Base-by-base conservation (phyloP, 2,888 invertebrate species). In the Drosophila mettleri region DNA sequence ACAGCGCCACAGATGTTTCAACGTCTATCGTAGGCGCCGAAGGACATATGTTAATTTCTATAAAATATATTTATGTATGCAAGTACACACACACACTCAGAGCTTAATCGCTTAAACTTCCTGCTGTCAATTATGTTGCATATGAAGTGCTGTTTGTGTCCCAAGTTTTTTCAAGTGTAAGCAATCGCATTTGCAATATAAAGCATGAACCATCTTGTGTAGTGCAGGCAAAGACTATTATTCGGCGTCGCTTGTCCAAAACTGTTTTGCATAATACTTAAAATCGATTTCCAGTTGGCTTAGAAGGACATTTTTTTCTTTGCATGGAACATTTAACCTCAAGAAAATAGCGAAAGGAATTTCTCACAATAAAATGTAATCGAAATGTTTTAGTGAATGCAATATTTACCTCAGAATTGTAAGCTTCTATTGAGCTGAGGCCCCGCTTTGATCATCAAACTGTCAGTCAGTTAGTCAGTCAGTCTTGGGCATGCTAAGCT, bases 41-140 rank as follows among this genome's bases (percentile, higher is more conserved):
- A 58, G 48, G 53, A 59, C 78, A 72, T 69, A 84, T 72, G 74
- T 68, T 80, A 68, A 77, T 67, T 75, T 66, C 72, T 65, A 72
- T 41, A 72, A 66, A 71, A 74, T 80, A 51, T 58, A 71, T 84
- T 80, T 84, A 76, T 74, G 62, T 71, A 77, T 83, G 63, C 73
- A 73, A 24, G 46, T 48, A 39, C 22, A 12, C 31, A 38, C 43
- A 20, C 34, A 6, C 27, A 24, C 22, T 29, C 27, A 18, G 24
- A 34, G 67, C 60, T 84, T 76, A 85, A 87, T 85, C 49, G 70
- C 59, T 29, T 57, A 60, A 60, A 79, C 76, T 74, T 85, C 70
- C 75, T 69, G 75, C 66, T 52, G 62, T 58, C 64, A 64, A 79
- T 67, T 79, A 68, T 55, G 49, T 54, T 63, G 62, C 60, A 67